Base-by-base conservation (phyloP, 2,888 invertebrate genomes). In the Caenorhabditis uteleia region DNA sequence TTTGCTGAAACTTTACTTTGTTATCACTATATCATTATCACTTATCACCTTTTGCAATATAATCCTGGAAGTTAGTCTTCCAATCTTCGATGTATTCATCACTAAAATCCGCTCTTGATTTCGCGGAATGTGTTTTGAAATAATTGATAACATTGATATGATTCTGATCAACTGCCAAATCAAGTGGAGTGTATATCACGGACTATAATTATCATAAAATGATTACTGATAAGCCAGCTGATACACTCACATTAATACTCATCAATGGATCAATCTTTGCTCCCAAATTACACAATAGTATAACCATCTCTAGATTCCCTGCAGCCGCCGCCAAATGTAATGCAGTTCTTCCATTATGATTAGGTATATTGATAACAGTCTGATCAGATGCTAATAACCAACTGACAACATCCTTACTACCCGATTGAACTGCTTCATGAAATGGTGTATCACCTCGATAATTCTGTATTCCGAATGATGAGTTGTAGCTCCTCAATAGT, bases 401-500 rank as follows among this genome's bases (percentile, higher is more conserved):
- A 77, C 90, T 89, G 0, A 94, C 90, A 59, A 94, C 84, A 79
- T 93, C 93, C n/a, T 65, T 59, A 38, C 53, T 59, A 12, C 95
- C 94, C 0, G 93, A 93, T 38, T 91, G 89, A 0, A 95, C 91
- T 0, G 97, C 95, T 85, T 98, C 97, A 83, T 98, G 97, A 23
- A 97, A 87, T 0, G 97, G 93, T 54, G 93, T 88, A 84, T 97
- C 97, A 0, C 97, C 97, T 82, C 92, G 89, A 1, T 92, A 91
- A 83, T 95, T 95, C 68, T 91, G 88, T 53, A 92, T 86, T 91
- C 95, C 95, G 42, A 97, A 86, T 84, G 95, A 93, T 0, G 92
- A 93, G 20, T 91, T 91, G 77, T 89, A 88, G 42, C 88, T 87
- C 77, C 88, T 88, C 26, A 92, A 87, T 74, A 91, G 88, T 71